These are phyloP conservation scores for Tolmerus cingulatus DNA, from an alignment of 2,888 invertebrate genomes.

Conservation along the genomic window DNA sequence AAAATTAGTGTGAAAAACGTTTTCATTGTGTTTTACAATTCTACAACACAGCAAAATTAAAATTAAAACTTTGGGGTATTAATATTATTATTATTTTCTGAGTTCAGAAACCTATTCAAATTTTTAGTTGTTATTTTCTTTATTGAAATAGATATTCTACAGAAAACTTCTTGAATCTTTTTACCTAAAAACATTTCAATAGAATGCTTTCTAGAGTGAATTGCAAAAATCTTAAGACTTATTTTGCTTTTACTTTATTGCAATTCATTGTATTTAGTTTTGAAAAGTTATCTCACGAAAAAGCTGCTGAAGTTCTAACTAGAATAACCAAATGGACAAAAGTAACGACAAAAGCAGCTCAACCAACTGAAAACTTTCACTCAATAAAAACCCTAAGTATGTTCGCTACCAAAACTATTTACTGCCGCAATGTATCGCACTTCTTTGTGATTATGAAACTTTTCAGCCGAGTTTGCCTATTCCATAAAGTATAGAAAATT, in stretches of 20 bases:
- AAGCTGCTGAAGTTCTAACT: background rate
- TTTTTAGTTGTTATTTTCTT: no score
- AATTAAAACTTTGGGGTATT: no score
- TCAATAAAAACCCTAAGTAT: background rate
- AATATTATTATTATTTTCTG: no score
- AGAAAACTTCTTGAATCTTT: no score
- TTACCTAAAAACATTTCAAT: no score
- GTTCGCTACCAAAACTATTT: background rate
- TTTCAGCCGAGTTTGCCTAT: background rate
- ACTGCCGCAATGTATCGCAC: background rate
- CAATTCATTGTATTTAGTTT: background rate
- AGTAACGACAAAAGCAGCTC: background rate
- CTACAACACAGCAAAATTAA: no score
- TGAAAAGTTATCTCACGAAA: background rate
- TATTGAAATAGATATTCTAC: no score
- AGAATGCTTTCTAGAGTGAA: no score
- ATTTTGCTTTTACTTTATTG: background rate
- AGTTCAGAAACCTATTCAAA: no score
- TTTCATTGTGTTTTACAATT: no score
- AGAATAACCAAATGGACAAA: background rate
- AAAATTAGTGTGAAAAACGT: no score
- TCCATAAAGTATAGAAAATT: background rate
- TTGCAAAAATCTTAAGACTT: background rate
- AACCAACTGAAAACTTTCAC: background rate
- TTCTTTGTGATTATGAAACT: background rate